Conservation (phyloP, 2,888 invertebrate species). For the Cepaea hortensis region DNA sequence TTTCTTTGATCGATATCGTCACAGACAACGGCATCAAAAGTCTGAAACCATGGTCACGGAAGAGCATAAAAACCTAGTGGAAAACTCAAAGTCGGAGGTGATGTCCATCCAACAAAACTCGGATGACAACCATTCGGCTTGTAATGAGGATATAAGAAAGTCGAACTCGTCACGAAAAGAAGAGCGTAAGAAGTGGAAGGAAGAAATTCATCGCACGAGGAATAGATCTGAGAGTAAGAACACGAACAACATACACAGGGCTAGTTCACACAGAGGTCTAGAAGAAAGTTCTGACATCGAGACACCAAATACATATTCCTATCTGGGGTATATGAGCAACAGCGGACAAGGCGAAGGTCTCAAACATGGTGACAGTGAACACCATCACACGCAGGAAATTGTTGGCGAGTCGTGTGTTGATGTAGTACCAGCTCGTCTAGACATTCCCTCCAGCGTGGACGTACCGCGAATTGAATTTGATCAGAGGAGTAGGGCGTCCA, state of each 20-base stretch:
- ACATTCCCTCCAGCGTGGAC: too few species aligned
- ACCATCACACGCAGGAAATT: not conserved
- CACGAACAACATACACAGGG: not conserved
- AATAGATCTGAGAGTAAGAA: not conserved
- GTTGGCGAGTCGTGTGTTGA: not conserved
- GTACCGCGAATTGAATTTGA: too few species aligned
- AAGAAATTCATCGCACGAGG: not conserved
- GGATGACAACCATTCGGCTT: not conserved
- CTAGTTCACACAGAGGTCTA: not conserved
- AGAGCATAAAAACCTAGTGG: not conserved
- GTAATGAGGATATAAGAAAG: not conserved
- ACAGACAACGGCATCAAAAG: not conserved
- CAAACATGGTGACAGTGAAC: too few species aligned
- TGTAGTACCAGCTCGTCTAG: too few species aligned
- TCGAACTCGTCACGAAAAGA: not conserved
- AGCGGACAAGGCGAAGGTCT: not conserved
- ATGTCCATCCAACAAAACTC: not conserved
- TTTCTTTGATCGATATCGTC: not conserved
- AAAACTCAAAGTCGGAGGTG: slow-evolving; percentile 5
- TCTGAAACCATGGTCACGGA: not conserved
- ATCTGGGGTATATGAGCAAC: not conserved
- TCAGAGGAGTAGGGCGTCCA: too few species aligned
- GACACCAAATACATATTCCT: not conserved
- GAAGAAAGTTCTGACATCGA: not conserved
- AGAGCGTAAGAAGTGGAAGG: slow-evolving; percentile 1